These are phyloP conservation scores for Xylota sylvarum DNA, from an alignment of 2,888 invertebrate species.

Conservation along the genomic window DNA sequence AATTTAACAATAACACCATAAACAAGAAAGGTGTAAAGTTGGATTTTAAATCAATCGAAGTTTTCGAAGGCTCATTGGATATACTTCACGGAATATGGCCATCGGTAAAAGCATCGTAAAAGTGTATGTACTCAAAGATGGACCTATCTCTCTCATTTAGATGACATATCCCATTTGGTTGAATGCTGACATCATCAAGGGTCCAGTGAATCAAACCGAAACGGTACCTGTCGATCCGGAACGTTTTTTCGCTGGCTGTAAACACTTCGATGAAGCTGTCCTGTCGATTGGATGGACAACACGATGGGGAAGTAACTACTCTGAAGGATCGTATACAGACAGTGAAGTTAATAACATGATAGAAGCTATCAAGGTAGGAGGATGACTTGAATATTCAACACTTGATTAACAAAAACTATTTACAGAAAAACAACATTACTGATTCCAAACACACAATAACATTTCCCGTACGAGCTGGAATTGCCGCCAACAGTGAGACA, in stretches of 20 bases:
- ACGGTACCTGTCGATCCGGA: conserved; percentile 87
- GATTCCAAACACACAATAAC: conserved; percentile 89
- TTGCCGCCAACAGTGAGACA: conserved; percentile 88
- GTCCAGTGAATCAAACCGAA: conserved; percentile 88
- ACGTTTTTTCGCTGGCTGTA: conserved; percentile 87
- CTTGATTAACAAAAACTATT: neutral
- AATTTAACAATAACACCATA: conserved; percentile 85
- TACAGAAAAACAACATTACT: conserved; percentile 80
- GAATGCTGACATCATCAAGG: conserved; percentile 92
- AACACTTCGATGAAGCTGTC: conserved; percentile 87
- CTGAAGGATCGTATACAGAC: conserved; percentile 87
- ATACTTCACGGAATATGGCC: conserved; percentile 84
- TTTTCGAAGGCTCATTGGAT: conserved; percentile 87
- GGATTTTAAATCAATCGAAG: conserved; percentile 93
- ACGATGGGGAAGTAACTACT: conserved; percentile 86
- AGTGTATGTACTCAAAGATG: neutral
- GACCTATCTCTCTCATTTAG: conserved; percentile 83
- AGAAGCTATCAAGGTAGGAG: conserved; percentile 85
- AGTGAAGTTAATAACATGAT: conserved; percentile 90
- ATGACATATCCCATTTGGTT: conserved; percentile 92
- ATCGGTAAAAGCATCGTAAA: conserved; percentile 81
- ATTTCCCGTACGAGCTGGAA: conserved; percentile 91
- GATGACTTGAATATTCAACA: neutral
- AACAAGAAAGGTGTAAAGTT: conserved; percentile 92
- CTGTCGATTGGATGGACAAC: conserved; percentile 96